phyloP scores from a whole-genome alignment of 2,888 invertebrate genomes.

The Monoplex corrugatus region DNA sequence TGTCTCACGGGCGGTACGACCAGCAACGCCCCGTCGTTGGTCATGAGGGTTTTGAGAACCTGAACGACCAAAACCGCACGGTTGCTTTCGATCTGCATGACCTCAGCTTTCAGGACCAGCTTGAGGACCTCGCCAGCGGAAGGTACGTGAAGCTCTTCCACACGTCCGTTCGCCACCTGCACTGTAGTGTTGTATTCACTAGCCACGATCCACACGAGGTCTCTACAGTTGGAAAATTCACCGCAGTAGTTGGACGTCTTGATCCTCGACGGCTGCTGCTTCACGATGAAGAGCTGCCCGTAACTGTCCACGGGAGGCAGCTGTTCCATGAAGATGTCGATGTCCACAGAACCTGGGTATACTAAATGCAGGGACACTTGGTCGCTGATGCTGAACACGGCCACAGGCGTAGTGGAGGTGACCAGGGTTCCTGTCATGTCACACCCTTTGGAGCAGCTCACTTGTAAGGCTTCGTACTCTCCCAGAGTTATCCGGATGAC shows the following conservation, averaged over 20 bases:
- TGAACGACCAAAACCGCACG: constrained; percentile 22
- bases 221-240: too few relatives aligned
- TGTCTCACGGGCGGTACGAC: constrained; percentile 22
- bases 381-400: constrained; percentile 44
- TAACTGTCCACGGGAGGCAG: constrained; percentile 60
- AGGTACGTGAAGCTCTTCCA: neutral
- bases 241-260: too few relatives aligned
- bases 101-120: neutral
- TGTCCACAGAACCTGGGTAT: neutral
- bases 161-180: constrained; percentile 22
- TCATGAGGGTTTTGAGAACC: neutral
- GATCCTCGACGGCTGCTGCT: constrained; percentile 23
- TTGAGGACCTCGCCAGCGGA: neutral
- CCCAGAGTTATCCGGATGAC: neutral
- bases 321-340: constrained; percentile 60
- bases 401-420: constrained; percentile 49
- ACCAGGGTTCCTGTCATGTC: constrained; percentile 51
- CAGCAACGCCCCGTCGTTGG: neutral
- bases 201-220: constrained; percentile 42
- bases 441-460: neutral
- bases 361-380: neutral
- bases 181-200: constrained; percentile 17
- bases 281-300: constrained; percentile 57
- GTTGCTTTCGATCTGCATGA: neutral
- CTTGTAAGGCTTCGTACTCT: constrained; percentile 29